These are phyloP conservation scores for Mycteria americana DNA, from an alignment of 2,797 vertebrate species.

Conservation along the genomic window DNA sequence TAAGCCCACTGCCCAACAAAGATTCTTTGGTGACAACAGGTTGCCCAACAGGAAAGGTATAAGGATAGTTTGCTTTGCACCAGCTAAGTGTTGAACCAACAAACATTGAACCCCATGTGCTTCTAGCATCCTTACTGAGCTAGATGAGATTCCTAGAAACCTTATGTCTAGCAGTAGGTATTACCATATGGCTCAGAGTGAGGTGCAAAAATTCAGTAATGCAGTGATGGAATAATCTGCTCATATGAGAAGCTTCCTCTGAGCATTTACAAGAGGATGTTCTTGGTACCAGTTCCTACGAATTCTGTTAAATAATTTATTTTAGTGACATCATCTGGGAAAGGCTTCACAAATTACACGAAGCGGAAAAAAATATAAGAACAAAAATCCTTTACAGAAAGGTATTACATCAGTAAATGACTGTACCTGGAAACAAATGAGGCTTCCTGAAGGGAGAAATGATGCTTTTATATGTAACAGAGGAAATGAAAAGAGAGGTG, in stretches of 20 bases:
- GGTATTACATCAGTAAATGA: not conserved
- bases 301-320: not conserved
- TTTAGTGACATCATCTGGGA: not conserved
- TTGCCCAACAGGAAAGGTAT: not conserved
- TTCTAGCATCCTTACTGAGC: slow-evolving; percentile 38
- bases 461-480: not conserved
- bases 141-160: slow-evolving; percentile 45
- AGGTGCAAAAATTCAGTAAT: slow-evolving; percentile 46
- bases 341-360: not conserved
- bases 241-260: not conserved
- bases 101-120: slow-evolving; percentile 51
- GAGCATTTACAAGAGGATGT: not conserved
- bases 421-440: not conserved
- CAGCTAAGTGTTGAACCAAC: slow-evolving; percentile 49
- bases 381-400: not conserved
- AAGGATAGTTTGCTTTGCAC: slow-evolving; percentile 32
- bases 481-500: not conserved
- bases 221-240: slow-evolving; percentile 36
- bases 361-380: not conserved
- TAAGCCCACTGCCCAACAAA: not conserved
- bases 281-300: not conserved
- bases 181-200: slow-evolving; percentile 47
- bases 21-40: not conserved
- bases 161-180: slow-evolving; percentile 56
- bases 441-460: not conserved